Percentiles rank a stretch among this genome's conserved stretches.
Evolutionary conservation across 2,888 invertebrate species (phyloP).

Genomic region (Pollenia labialis): DNA sequence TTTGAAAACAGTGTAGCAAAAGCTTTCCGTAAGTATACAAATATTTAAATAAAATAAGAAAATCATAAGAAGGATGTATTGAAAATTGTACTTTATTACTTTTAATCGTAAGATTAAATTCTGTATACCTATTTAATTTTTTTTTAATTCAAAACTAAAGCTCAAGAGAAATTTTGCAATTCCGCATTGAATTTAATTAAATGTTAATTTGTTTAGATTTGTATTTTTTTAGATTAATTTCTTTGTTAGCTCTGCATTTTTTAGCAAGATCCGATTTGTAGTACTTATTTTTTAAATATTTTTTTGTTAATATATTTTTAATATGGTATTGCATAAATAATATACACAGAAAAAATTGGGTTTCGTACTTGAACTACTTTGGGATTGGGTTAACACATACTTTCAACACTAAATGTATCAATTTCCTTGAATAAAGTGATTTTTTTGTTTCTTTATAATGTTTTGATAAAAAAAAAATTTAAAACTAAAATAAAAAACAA

Average conservation of each 20-base stretch:
- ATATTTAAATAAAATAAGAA: no score
- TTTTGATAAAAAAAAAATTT: not conserved
- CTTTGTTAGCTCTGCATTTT: constrained; percentile 55
- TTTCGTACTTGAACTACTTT: constrained; percentile 40
- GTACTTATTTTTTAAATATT: not conserved
- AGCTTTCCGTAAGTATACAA: no score
- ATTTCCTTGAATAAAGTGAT: constrained; percentile 8
- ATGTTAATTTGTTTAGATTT: not conserved
- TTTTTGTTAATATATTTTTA: constrained; percentile 18
- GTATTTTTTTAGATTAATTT: constrained; percentile 39
- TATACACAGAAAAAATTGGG: not conserved
- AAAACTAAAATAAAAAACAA: not conserved
- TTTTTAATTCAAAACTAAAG: no score
- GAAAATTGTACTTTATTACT: no score
- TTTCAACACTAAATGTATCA: constrained; percentile 4
- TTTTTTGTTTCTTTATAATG: not conserved
- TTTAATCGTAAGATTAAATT: no score
- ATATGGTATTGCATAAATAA: constrained; percentile 20
- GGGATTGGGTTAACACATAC: not conserved
- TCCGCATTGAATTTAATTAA: not conserved
- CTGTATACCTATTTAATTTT: no score
- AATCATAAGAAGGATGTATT: no score
- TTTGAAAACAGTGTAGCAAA: no score
- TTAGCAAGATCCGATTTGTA: constrained; percentile 12
- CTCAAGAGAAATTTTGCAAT: not conserved